Evolutionary conservation across 1,140 invertebrate species (phyloP).

Genomic region (Solenopsis invicta): DNA sequence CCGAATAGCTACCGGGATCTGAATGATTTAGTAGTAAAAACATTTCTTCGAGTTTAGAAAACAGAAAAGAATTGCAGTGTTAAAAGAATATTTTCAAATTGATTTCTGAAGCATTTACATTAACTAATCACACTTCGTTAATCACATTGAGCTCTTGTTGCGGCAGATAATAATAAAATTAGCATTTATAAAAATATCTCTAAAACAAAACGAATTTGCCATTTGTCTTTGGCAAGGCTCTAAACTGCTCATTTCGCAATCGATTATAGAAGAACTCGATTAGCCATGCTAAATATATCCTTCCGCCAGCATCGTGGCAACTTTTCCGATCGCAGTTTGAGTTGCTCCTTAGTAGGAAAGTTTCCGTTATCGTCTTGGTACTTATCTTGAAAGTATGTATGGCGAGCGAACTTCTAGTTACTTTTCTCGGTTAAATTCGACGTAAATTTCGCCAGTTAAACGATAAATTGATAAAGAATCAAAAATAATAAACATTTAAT

Average conservation of each 20-base stretch:
- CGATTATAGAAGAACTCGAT: slow-evolving; percentile 70
- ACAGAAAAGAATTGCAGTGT: not conserved
- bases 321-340: slow-evolving; percentile 31
- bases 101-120: not conserved
- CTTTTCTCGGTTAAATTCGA: slow-evolving; percentile 46
- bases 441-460: slow-evolving; percentile 21
- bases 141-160: not conserved
- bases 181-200: slow-evolving; percentile 51
- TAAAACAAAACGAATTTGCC: slow-evolving; percentile 10
- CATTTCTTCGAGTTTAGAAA: not conserved
- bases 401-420: slow-evolving; percentile 19
- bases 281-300: slow-evolving; percentile 80
- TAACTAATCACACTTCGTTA: not conserved
- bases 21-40: not conserved
- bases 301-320: slow-evolving; percentile 66
- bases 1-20: not conserved
- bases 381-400: slow-evolving; percentile 43
- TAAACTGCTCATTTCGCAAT: slow-evolving; percentile 53
- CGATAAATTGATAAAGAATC: not conserved
- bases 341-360: slow-evolving; percentile 41
- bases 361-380: slow-evolving; percentile 41
- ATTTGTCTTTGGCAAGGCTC: slow-evolving; percentile 41
- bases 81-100: not conserved
- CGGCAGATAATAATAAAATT: not conserved
- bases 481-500: not conserved